Evolutionary conservation across 2,113 vertebrate genomes (phyloP).

Genomic region (Trachemys scripta): DNA sequence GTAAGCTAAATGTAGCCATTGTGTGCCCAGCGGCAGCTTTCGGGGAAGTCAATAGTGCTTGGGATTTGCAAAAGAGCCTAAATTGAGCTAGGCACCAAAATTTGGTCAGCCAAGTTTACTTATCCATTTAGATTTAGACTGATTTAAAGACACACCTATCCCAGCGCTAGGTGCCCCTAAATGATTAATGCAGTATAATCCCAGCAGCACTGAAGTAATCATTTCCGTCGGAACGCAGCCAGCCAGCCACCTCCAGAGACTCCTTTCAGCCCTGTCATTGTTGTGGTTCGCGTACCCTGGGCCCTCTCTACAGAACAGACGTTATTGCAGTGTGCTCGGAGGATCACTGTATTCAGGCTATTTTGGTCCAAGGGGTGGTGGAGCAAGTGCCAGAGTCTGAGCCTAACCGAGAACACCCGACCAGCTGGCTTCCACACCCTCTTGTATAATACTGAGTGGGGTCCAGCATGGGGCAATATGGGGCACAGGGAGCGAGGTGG

Average conservation of each 20-base stretch:
- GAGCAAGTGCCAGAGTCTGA: background rate
- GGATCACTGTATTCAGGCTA: background rate
- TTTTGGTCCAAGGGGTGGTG: background rate
- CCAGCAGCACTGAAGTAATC: background rate
- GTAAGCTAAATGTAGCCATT: background rate
- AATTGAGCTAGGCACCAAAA: background rate
- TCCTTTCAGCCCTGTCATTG: background rate
- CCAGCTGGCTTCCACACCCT: background rate
- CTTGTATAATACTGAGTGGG: background rate
- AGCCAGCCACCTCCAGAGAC: background rate
- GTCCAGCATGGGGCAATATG: background rate
- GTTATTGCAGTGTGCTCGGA: background rate
- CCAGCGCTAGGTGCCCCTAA: background rate
- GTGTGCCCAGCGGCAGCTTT: background rate
- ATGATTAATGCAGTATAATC: background rate
- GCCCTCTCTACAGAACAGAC: background rate
- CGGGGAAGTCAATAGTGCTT: background rate
- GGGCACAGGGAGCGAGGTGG: background rate
- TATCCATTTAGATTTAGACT: background rate
- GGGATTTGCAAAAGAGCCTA: background rate
- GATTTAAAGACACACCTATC: background rate
- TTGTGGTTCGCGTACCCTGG: background rate
- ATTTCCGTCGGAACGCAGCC: background rate
- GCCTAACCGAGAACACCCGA: background rate
- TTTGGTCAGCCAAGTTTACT: background rate